phyloP scores from a whole-genome alignment of 1,140 invertebrate species.

The Caerostris extrusa region DNA sequence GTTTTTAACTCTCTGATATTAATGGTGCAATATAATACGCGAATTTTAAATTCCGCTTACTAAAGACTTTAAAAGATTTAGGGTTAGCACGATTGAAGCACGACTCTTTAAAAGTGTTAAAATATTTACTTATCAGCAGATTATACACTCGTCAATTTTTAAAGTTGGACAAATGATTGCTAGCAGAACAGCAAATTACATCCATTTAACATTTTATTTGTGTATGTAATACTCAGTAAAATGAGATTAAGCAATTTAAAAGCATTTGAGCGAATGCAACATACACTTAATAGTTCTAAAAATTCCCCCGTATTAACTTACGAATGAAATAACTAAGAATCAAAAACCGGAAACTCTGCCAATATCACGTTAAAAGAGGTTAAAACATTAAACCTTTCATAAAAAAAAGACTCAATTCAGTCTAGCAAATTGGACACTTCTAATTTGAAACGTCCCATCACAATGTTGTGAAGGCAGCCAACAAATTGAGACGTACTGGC shows the following conservation, averaged over 20 bases:
- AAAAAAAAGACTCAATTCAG: neutral
- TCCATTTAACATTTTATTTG: neutral
- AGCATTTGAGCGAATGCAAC: neutral
- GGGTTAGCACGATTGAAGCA: too few relatives aligned
- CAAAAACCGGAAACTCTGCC: conserved; percentile 12
- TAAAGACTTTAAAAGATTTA: too few relatives aligned
- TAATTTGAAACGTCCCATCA: conserved; percentile 38
- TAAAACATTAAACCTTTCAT: neutral
- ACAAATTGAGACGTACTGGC: conserved; percentile 60
- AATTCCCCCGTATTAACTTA: neutral
- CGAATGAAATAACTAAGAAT: neutral
- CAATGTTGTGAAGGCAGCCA: conserved; percentile 17
- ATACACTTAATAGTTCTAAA: neutral
- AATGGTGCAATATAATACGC: too few relatives aligned
- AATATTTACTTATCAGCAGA: too few relatives aligned
- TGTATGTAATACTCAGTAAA: neutral
- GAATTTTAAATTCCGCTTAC: too few relatives aligned
- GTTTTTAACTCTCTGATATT: too few relatives aligned
- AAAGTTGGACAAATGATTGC: neutral
- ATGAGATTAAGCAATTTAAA: neutral
- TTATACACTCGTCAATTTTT: neutral
- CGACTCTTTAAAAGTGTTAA: too few relatives aligned
- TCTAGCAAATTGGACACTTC: conserved; percentile 27
- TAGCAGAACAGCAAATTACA: neutral
- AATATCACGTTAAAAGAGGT: neutral